A percentile compares a stretch with the other conserved stretches of the same genome.
Evolutionary conservation across 1,140 invertebrate genomes (phyloP).

Genomic region (Doryteuthis pealeii): DNA sequence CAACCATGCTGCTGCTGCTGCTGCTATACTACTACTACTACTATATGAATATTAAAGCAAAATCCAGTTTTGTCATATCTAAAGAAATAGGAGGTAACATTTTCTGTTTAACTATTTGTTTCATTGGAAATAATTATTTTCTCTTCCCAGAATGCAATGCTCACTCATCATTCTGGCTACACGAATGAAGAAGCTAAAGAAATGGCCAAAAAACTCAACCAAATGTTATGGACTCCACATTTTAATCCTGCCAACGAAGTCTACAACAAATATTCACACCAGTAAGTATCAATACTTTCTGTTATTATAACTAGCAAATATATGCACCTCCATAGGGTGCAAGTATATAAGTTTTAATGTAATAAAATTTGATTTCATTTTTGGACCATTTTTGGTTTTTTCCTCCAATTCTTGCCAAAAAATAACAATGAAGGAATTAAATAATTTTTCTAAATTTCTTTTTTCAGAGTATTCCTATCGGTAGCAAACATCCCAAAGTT

Average conservation of each 20-base stretch:
- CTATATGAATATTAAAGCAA: no score
- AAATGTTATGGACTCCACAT: conserved; percentile 73
- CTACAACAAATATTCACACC: conserved; percentile 91
- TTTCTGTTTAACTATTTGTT: no score
- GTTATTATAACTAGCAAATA: no score
- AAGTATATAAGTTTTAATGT: not conserved
- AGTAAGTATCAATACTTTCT: conserved; percentile 64
- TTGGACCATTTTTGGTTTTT: not conserved
- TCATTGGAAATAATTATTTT: no score
- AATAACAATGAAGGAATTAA: not conserved
- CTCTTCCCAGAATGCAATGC: conserved; percentile 71
- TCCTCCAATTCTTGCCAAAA: not conserved
- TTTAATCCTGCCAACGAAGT: conserved; percentile 80
- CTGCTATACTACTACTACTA: no score
- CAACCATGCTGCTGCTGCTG: no score
- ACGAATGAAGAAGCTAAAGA: conserved; percentile 73
- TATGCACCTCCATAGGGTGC: no score
- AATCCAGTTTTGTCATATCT: no score
- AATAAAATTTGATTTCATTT: not conserved
- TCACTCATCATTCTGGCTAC: conserved; percentile 87
- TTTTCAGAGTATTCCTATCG: conserved; percentile 77
- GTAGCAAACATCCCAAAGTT: conserved; percentile 62
- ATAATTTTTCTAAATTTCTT: conserved; percentile 16
- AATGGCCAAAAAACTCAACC: conserved; percentile 74
- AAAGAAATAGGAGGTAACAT: no score